Evolutionary conservation across 1,140 invertebrate genomes (phyloP), one percentile per base, ranked within the genome.

Genomic region (Cherax quadricarinatus): DNA sequence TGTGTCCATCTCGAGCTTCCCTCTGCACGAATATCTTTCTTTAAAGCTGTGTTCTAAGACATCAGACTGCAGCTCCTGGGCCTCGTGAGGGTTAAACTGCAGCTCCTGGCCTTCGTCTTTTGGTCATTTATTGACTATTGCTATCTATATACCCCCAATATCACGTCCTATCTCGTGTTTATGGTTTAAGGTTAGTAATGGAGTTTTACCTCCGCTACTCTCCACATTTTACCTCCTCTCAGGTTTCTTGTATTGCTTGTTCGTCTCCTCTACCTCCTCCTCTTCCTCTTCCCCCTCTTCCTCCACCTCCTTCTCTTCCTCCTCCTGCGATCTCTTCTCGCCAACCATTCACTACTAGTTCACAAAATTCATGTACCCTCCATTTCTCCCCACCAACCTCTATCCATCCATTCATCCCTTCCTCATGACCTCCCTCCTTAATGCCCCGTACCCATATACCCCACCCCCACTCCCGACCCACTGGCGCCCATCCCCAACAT

Each of bases 361-460:
- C 9, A 57, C 53, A 9, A 21, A 51, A 18, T 48, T 57, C 30
- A 57, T 60, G 21, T 57, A 60, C 51, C n/a, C 12, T 70, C 3
- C 16, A 6, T 49, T 80, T 75, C 12, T 41, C 21, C 86, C 73
- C 49, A n/a, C 73, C 12, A 73, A 62, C 73, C 24, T n/a, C 30
- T 24, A 24, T 75, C 85, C 24, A 14, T 57, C 1, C 14, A 57
- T 14, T 30, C n/a, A n/a, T 73, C 84, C 18, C 66, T 21, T 14
- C 18, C 75, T 80, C 86, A 12, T 21, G 7, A 73, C 73, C 73
- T 60, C 73, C n/a, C 86, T 80, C 86, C 51, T n/a, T 75, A n/a
- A 30, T 75, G 12, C 51, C 48, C 24, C 70, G 62, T 30, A 21
- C 30, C 30, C 60, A 53, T 81, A 41, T n/a, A 3, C 48, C 51